These are phyloP conservation scores for Drosophila quinaria DNA, from an alignment of 2,888 invertebrate genomes.

Conservation along the genomic window DNA sequence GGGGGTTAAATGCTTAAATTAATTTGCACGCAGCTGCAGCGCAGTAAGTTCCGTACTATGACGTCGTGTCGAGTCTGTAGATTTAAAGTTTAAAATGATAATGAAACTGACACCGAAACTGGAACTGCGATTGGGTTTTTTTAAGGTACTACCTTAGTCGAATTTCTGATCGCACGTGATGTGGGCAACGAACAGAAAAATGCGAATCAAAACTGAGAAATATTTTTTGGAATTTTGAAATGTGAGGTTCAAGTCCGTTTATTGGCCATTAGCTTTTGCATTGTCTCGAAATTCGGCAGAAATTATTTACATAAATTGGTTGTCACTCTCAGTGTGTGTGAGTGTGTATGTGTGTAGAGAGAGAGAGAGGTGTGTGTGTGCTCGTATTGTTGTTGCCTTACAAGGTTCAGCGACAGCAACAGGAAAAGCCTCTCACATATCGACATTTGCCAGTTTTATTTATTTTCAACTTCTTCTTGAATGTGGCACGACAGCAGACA, in stretches of 20 bases:
- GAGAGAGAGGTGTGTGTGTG: not conserved
- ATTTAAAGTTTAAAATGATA: slow-evolving; percentile 6
- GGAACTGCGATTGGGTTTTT: slow-evolving; percentile 41
- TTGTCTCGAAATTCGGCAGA: slow-evolving; percentile 51
- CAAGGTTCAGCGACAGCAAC: slow-evolving; percentile 40
- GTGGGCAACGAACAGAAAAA: slow-evolving; percentile 36
- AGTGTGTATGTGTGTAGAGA: not conserved
- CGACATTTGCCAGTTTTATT: slow-evolving; percentile 5
- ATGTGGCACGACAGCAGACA: slow-evolving; percentile 48
- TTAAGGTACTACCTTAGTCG: slow-evolving; percentile 8
- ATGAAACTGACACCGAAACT: slow-evolving; percentile 30
- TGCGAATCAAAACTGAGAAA: slow-evolving; percentile 11
- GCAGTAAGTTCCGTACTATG: slow-evolving; percentile 48
- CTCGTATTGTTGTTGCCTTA: slow-evolving; percentile 2
- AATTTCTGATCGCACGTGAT: slow-evolving; percentile 60
- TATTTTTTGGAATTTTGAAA: slow-evolving; percentile 38
- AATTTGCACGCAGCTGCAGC: slow-evolving; percentile 62
- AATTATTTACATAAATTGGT: slow-evolving; percentile 43
- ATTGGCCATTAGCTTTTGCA: slow-evolving; percentile 54
- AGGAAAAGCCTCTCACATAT: slow-evolving; percentile 38
- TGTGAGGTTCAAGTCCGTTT: slow-evolving; percentile 73
- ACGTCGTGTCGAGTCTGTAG: slow-evolving; percentile 30
- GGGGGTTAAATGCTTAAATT: slow-evolving; percentile 53
- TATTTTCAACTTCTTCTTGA: not conserved
- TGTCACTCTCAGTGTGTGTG: slow-evolving; percentile 1